Conservation (phyloP, 2,888 invertebrate genomes). For the Dermolepida albohirtum region DNA sequence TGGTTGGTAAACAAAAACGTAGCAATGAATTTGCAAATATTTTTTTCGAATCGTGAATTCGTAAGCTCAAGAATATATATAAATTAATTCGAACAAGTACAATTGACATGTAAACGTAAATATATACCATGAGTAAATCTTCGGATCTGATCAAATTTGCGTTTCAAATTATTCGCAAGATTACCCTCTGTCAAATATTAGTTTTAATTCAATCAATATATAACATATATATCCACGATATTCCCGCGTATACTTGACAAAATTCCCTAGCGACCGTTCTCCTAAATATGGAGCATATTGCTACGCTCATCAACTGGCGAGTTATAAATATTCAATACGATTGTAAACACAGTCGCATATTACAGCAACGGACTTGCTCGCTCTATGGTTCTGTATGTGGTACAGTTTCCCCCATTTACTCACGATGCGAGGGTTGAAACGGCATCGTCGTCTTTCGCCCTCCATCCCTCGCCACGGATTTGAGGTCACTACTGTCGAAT, state of each 20-base stretch:
- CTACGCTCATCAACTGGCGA: constrained; percentile 67
- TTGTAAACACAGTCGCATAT: constrained; percentile 62
- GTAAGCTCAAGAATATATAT: too few relatives aligned
- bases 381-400: constrained; percentile 8
- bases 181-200: constrained; percentile 66
- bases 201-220: constrained; percentile 66
- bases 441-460: constrained; percentile 43
- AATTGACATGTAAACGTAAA: constrained; percentile 31
- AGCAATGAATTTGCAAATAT: too few relatives aligned
- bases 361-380: constrained; percentile 21
- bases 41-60: too few relatives aligned
- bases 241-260: constrained; percentile 50
- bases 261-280: constrained; percentile 60
- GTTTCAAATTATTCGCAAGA: constrained; percentile 65
- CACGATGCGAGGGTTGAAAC: constrained; percentile 47
- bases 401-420: constrained; percentile 40
- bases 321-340: constrained; percentile 67
- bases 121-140: constrained; percentile 51
- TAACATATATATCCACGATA: constrained; percentile 25
- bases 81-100: too few relatives aligned
- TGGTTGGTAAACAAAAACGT: too few relatives aligned
- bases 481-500: constrained; percentile 66
- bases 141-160: constrained; percentile 63
- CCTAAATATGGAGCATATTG: constrained; percentile 66
- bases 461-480: constrained; percentile 58